Evolutionary conservation across 2,797 vertebrate species (phyloP).

Genomic region (Gymnoscopelus microlampas): DNA sequence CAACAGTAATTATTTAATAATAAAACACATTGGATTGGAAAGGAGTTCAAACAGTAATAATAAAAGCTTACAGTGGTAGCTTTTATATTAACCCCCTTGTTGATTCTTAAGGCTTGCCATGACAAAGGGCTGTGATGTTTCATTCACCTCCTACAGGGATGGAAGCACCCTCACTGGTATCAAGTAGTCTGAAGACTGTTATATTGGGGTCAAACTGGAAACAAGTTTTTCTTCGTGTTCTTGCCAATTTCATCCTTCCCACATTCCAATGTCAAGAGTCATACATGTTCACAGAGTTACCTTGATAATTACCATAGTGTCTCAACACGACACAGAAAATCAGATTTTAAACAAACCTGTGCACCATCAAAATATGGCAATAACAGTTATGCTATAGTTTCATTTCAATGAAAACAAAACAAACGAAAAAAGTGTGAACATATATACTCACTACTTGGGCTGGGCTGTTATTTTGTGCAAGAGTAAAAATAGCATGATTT

Average conservation of each 20-base stretch:
- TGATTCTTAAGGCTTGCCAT: conserved; percentile 83
- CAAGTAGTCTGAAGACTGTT: conserved; percentile 23
- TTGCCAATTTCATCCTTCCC: conserved; percentile 17
- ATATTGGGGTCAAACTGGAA: conserved; percentile 44
- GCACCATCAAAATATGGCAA: conserved; percentile 66
- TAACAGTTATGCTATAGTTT: conserved; percentile 49
- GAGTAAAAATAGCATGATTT: conserved; percentile 34
- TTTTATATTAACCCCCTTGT: conserved; percentile 51
- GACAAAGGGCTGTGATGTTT: conserved; percentile 61
- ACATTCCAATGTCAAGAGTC: conserved; percentile 44
- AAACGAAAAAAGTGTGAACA: conserved; percentile 42
- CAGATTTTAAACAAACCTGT: conserved; percentile 57
- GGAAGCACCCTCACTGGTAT: conserved; percentile 48
- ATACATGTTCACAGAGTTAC: conserved; percentile 32
- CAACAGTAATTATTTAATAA: conserved; percentile 81
- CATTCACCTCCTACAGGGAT: conserved; percentile 39
- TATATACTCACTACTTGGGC: conserved; percentile 55
- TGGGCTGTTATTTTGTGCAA: conserved; percentile 65
- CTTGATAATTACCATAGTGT: conserved; percentile 18
- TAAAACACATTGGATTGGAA: conserved; percentile 83
- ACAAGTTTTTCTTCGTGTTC: conserved; percentile 18
- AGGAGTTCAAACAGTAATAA: conserved; percentile 78
- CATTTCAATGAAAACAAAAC: conserved; percentile 38
- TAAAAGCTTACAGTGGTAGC: conserved; percentile 73
- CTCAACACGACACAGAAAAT: conserved; percentile 23